phyloP scores from a whole-genome alignment of 2,797 vertebrate genomes.

The Schizopygopsis malacanthus region DNA sequence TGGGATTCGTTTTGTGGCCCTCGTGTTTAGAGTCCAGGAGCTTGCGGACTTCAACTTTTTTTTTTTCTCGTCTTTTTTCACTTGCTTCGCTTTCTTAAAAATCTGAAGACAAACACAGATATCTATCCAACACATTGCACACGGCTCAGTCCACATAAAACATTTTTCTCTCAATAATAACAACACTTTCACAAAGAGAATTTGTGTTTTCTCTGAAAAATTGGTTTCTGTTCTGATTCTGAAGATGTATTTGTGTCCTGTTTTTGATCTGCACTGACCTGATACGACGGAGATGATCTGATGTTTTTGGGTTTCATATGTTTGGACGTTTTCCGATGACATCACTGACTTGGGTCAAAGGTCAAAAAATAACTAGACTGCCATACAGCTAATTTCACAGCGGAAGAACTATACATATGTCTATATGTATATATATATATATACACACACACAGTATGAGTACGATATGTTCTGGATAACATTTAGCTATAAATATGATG shows the following conservation, averaged over 20 bases:
- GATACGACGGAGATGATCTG: conserved; percentile 47
- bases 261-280: conserved; percentile 41
- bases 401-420: conserved; percentile 73
- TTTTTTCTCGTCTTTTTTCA: conserved; percentile 70
- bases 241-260: conserved; percentile 65
- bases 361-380: conserved; percentile 86
- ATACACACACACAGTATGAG: conserved; percentile 50
- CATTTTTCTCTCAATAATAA: conserved; percentile 78
- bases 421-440: conserved; percentile 61
- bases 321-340: conserved; percentile 67
- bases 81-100: conserved; percentile 83
- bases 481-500: conserved; percentile 80
- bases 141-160: conserved; percentile 87
- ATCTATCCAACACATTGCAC: conserved; percentile 94
- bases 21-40: conserved; percentile 92
- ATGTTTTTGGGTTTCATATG: conserved; percentile 55
- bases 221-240: conserved; percentile 74
- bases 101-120: conserved; percentile 92
- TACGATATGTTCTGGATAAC: conserved; percentile 65
- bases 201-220: conserved; percentile 34
- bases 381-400: conserved; percentile 75
- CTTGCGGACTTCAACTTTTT: conserved; percentile 81
- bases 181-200: conserved; percentile 79
- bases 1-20: conserved; percentile 81
- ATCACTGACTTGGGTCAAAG: conserved; percentile 67